Conservation (phyloP, 30 jellyfish, hydroid and myxozoan genomes). For the Nemopilema nomurai region DNA sequence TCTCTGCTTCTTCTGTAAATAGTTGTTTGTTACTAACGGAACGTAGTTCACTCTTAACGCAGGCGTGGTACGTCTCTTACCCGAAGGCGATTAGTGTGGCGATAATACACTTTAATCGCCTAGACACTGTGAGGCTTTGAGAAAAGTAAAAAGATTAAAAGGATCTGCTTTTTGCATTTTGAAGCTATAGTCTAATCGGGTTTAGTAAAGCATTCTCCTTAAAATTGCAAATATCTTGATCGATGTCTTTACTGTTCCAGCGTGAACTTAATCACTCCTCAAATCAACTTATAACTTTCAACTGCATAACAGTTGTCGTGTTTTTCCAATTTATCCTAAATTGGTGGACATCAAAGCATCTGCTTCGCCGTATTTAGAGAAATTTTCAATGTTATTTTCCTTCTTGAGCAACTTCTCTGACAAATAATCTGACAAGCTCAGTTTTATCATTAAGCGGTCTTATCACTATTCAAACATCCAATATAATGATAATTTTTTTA, state of each 20-base stretch:
- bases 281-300: neutral
- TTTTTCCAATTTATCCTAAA: neutral
- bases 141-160: neutral
- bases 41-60: neutral
- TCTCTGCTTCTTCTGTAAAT: too few species aligned
- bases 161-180: neutral
- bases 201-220: neutral
- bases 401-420: neutral
- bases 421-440: neutral
- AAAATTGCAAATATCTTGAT: neutral
- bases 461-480: neutral
- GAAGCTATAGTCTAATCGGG: neutral
- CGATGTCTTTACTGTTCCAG: neutral
- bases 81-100: neutral
- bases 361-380: neutral
- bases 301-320: neutral
- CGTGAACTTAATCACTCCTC: neutral
- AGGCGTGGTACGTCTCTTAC: neutral
- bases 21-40: neutral
- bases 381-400: neutral
- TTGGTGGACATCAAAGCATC: neutral
- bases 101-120: neutral
- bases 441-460: neutral
- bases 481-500: too few species aligned
- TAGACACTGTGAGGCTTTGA: neutral